Evolutionary conservation across 2,888 invertebrate genomes (phyloP), one percentile per base, ranked within the genome.

Genomic region (Boloria selene): DNA sequence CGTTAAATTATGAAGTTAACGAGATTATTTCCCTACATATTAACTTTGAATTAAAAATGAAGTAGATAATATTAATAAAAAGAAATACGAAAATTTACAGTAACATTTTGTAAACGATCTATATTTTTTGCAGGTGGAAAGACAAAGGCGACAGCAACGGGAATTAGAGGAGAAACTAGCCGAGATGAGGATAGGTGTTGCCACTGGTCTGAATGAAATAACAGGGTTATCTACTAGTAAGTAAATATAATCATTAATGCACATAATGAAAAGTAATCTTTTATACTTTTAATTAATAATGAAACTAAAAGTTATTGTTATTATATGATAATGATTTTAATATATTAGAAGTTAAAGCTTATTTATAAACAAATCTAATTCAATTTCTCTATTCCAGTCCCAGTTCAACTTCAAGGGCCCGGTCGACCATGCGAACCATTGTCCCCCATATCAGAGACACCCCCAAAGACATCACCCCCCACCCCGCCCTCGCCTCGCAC

Each of bases 381-480:
- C 6, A 16, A n/a, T 38, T 38, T 26, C 13, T 13, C 22, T n/a
- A 7, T 63, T 75, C 17, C 75, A 92, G 92, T 88, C 72, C 90
- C 91, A 72, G 88, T 90, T 5, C 92, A 91, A 75, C 72, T 89
- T n/a, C 91, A 88, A 81, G 92, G 91, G 0, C 90, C 92, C 0
- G 92, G 92, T 0, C 90, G 92, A 80, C 91, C 91, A 18, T 80
- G 83, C 49, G 92, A 92, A 72, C 97, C 97, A 0, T 86, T 97
- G 4, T 97, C 97, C 0, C 97, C 97, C 0, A 97, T 97, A 72
- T 97, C 96, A 22, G 97, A 97, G 84, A 97, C 96, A 4, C 96
- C 97, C 5, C 96, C 59, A 26, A 59, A 59, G 17, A 59, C 50
- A 14, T 59, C 59, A n/a, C 59, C 59, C 38, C 47, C 59, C 50